Percentiles rank a stretch among this genome's conserved stretches.
Evolutionary conservation across 2,888 invertebrate species (phyloP).

Genomic region (Muscina levida): DNA sequence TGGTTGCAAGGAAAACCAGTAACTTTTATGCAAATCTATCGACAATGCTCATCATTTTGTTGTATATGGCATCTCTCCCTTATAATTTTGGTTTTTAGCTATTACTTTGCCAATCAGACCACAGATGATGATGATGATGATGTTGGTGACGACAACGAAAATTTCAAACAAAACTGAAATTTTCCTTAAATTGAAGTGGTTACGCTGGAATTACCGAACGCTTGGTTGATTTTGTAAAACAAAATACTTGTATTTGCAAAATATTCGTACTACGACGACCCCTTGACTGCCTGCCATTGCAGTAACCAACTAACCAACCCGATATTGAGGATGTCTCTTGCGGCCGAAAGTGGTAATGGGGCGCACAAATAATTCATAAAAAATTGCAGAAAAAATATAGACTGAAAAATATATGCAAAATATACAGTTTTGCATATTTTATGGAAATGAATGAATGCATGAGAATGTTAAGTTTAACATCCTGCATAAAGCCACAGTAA

Average conservation of each 20-base stretch:
- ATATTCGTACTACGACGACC: background rate
- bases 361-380: background rate
- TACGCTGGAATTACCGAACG: background rate
- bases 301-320: background rate
- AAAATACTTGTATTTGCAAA: background rate
- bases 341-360: slow-evolving; percentile 11
- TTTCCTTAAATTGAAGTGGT: slow-evolving; percentile 10
- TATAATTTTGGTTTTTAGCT: background rate
- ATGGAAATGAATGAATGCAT: background rate
- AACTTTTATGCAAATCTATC: no score
- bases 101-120: background rate
- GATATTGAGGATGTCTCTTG: background rate
- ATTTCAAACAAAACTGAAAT: background rate
- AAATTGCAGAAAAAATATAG: background rate
- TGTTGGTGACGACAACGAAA: background rate
- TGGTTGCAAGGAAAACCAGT: no score
- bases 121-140: background rate
- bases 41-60: no score
- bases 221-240: background rate
- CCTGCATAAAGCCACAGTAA: background rate
- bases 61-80: no score
- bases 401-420: slow-evolving; percentile 15
- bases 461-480: background rate
- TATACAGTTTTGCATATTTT: slow-evolving; percentile 23
- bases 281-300: background rate